A percentile compares a stretch with the other conserved stretches of the same genome.
These are phyloP conservation scores for Heliconius himera DNA, from an alignment of 1,140 invertebrate genomes.

Conservation along the genomic window DNA sequence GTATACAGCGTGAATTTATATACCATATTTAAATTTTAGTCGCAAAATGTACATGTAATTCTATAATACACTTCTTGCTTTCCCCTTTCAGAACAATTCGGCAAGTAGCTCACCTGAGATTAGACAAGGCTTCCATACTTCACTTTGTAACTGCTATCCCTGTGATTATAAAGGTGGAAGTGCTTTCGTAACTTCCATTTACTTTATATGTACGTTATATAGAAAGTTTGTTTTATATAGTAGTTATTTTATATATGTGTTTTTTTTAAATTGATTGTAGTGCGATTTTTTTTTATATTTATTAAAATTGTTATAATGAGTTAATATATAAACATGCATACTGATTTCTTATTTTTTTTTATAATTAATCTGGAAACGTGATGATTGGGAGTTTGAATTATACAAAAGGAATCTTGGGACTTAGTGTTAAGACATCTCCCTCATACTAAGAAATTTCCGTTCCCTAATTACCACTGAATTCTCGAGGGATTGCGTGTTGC, in stretches of 20 bases:
- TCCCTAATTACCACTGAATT: too few species aligned
- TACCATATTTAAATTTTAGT: not conserved
- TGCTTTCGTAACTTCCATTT: not conserved
- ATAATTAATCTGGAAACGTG: too few species aligned
- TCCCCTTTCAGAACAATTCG: conserved; percentile 12
- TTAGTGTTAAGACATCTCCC: too few species aligned
- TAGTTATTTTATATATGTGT: not conserved
- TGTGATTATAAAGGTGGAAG: conserved; percentile 30
- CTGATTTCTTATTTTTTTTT: too few species aligned
- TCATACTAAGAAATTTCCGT: too few species aligned
- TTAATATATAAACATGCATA: too few species aligned
- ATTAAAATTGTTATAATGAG: too few species aligned
- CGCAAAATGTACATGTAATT: not conserved
- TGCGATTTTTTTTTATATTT: too few species aligned
- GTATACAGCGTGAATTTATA: too few species aligned
- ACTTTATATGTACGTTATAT: not conserved
- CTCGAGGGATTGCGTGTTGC: too few species aligned
- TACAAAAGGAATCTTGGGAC: too few species aligned
- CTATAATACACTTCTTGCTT: not conserved
- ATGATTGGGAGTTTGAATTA: too few species aligned
- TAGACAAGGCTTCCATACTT: conserved; percentile 30
- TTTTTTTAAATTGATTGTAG: not conserved
- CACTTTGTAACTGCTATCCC: conserved; percentile 27
- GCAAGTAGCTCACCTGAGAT: conserved; percentile 31
- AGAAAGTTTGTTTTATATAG: not conserved